These are phyloP conservation scores for Phoxinus phoxinus DNA, from an alignment of 2,113 vertebrate genomes.

Conservation along the genomic window DNA sequence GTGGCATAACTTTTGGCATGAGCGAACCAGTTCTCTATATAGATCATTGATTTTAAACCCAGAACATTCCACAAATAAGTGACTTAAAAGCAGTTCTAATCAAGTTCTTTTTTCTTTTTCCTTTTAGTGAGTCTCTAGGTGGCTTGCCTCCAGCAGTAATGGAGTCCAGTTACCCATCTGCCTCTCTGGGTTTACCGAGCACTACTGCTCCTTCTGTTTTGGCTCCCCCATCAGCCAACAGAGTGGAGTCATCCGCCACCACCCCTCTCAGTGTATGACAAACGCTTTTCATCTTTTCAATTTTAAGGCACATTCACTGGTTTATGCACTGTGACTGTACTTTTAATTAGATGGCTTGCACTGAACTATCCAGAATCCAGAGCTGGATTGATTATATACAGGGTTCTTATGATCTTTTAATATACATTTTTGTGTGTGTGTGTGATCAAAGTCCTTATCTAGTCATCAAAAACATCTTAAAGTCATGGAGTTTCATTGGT, in stretches of 20 bases:
- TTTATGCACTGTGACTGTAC: neutral
- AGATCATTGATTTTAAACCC: neutral
- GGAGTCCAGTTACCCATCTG: conserved; percentile 73
- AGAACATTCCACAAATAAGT: neutral
- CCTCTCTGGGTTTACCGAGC: conserved; percentile 73
- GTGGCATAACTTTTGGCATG: no score
- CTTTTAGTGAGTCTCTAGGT: conserved; percentile 72
- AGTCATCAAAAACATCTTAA: no score
- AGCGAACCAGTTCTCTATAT: no score
- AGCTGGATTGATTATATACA: neutral
- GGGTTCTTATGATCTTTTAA: neutral
- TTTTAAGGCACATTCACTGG: neutral
- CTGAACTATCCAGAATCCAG: no score
- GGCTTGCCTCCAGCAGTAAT: conserved; percentile 65
- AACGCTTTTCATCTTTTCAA: neutral
- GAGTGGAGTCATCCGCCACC: conserved; percentile 59
- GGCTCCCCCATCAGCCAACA: conserved; percentile 55
- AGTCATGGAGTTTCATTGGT: neutral
- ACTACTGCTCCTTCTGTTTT: conserved; percentile 67
- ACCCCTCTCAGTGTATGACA: conserved; percentile 49
- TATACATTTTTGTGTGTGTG: no score
- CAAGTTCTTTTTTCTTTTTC: neutral
- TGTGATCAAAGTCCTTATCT: no score
- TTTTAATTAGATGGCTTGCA: no score
- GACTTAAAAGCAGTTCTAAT: neutral